phyloP scores from a whole-genome alignment of 2,113 vertebrate species.

The Glareola pratincola region DNA sequence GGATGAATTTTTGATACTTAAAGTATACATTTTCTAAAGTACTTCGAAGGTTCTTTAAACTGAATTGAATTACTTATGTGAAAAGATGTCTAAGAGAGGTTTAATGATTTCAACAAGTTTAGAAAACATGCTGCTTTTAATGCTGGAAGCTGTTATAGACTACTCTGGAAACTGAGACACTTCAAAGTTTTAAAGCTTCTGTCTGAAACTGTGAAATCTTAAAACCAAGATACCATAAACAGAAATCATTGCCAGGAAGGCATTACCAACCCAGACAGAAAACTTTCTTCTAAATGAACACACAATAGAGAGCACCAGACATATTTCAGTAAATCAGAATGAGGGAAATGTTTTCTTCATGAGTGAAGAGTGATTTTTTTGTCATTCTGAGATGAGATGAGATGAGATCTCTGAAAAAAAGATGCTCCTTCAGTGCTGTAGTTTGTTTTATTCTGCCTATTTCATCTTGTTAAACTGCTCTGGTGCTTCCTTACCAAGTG shows the following conservation, averaged over 20 bases:
- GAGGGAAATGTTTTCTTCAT: background rate
- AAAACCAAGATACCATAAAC: background rate
- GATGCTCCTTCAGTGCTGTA: rapidly evolving
- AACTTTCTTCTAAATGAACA: background rate
- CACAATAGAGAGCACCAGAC: background rate
- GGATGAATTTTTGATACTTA: background rate
- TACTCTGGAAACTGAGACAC: background rate
- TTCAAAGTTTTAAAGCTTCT: background rate
- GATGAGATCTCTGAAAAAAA: background rate
- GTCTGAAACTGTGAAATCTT: background rate
- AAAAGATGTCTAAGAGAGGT: background rate
- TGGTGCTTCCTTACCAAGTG: background rate
- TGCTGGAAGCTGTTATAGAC: background rate
- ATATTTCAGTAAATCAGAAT: background rate
- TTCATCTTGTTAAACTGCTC: background rate
- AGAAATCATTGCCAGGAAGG: background rate
- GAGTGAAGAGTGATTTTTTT: rapidly evolving
- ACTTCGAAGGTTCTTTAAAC: background rate
- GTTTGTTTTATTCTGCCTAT: background rate
- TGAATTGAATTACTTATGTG: background rate
- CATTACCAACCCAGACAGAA: background rate
- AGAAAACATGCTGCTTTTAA: background rate
- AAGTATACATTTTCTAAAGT: background rate
- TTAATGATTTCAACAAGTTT: background rate
- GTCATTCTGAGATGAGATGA: background rate